These are phyloP conservation scores for Phylloscopus trochiloides DNA, from an alignment of 2,113 vertebrate species.

Conservation along the genomic window DNA sequence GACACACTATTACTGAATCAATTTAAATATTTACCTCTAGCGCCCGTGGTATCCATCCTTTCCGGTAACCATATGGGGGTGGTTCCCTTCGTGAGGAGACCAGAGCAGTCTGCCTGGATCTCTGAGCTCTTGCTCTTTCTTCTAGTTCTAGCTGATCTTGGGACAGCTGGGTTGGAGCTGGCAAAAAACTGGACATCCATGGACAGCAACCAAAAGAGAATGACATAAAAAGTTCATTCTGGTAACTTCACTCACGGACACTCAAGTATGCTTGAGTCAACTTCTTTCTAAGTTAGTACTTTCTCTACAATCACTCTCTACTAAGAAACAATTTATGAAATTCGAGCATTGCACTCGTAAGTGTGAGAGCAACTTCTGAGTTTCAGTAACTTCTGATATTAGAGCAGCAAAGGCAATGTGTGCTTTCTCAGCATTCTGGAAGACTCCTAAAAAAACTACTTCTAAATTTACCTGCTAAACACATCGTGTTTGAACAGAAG, in stretches of 20 bases:
- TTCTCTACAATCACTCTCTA: neutral
- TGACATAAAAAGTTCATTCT: neutral
- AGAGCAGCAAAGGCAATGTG: accelerated
- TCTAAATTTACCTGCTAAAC: neutral
- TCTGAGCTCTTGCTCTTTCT: constrained; percentile 85
- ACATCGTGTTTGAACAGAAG: neutral
- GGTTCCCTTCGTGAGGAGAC: constrained; percentile 90
- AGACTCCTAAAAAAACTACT: neutral
- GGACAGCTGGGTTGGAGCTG: constrained; percentile 93
- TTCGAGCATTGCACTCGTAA: neutral
- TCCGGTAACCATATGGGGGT: constrained; percentile 87
- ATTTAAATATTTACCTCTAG: constrained; percentile 78
- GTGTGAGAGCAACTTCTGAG: neutral
- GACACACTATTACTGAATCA: neutral
- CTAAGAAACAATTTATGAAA: neutral
- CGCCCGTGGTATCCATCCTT: constrained; percentile 89
- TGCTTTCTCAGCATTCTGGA: neutral
- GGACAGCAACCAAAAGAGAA: neutral
- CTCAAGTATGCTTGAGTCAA: neutral
- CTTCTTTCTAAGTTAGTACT: neutral
- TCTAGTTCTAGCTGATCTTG: constrained; percentile 97
- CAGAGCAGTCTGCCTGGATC: constrained; percentile 86
- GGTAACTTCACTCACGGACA: neutral
- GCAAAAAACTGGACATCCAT: constrained; percentile 82
- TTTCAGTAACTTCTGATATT: neutral